A percentile compares a stretch with the other conserved stretches of the same genome.
These are phyloP conservation scores for Cydia strobilella DNA, from an alignment of 1,140 invertebrate genomes.

Conservation along the genomic window DNA sequence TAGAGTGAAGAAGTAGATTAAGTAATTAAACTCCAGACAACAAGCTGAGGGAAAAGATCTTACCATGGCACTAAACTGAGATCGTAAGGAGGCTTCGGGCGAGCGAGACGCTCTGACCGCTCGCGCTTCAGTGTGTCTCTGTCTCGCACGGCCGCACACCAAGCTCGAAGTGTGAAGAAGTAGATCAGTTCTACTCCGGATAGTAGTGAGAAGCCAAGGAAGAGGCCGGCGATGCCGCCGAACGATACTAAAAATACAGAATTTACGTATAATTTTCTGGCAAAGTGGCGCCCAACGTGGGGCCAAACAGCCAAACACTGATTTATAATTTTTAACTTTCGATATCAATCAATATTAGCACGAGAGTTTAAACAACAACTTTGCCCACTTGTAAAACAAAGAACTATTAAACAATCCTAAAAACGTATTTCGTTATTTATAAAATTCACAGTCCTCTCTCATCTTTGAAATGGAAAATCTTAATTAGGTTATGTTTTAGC, in stretches of 20 bases:
- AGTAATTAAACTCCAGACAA: conserved; percentile 86
- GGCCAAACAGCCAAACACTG: too few relatives aligned
- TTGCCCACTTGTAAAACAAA: too few relatives aligned
- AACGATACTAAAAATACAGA: conserved; percentile 81
- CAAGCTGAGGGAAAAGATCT: conserved; percentile 51
- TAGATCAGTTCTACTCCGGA: conserved; percentile 87
- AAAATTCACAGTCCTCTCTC: too few relatives aligned
- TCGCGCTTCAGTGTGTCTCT: conserved; percentile 56
- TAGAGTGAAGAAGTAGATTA: conserved; percentile 87
- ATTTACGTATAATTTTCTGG: too few relatives aligned
- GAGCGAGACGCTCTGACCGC: conserved; percentile 51
- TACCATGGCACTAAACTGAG: conserved; percentile 71
- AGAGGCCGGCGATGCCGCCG: conserved; percentile 87
- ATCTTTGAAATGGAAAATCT: too few relatives aligned
- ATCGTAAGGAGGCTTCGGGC: conserved; percentile 66
- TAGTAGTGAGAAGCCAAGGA: conserved; percentile 87
- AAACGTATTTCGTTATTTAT: too few relatives aligned
- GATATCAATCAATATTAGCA: too few relatives aligned
- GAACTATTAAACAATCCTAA: too few relatives aligned
- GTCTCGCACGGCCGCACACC: conserved; percentile 81
- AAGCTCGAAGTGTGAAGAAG: conserved; percentile 85
- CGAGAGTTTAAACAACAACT: too few relatives aligned
- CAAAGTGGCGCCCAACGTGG: too few relatives aligned
- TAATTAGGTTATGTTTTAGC: too few relatives aligned
- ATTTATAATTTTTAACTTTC: too few relatives aligned